Base-by-base conservation (phyloP, 1,140 invertebrate genomes). In the Eupeodes corollae region DNA sequence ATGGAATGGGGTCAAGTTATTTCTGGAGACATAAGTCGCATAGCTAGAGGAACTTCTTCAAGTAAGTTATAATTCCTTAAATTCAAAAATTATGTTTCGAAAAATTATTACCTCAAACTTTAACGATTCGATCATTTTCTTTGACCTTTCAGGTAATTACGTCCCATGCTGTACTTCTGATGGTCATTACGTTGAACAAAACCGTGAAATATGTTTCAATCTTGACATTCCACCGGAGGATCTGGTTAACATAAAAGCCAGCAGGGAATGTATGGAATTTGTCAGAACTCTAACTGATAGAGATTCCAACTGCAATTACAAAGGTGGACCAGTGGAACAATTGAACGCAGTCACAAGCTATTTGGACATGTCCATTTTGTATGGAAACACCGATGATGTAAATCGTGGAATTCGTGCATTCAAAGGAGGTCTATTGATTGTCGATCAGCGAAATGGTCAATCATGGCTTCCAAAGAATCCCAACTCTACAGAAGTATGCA, bases 1-100 rank as follows among this genome's bases (percentile, higher is more conserved):
- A 89, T 90, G 80, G 84, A 90, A 52, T 91, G 82, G 77, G 88
- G 87, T 9, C 88, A 91, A 67, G 83, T 91, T 44, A 80, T 91
- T 21, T 86, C 86, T 6, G 88, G 91, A 62, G 88, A 92, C 57
- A 86, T 90, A 81, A 83, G 79, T 40, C 72, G 86, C 65, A 78
- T 81, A 34, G 80, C 80, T 47, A 81, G 80, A 19, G 74, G 76
- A 40, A 81, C 83, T 8, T 83, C 86, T 68, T 77, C 79, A 18
- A 81, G 84, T 86, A 73, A 76, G 79, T 74, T 26, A 26, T n/a
- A n/a, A n/a, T n/a, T n/a, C n/a, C n/a, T n/a, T n/a, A n/a, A n/a
- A n/a, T n/a, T n/a, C n/a, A n/a, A n/a, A n/a, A n/a, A n/a, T n/a
- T n/a, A n/a, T n/a, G n/a, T n/a, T n/a, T n/a, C n/a, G n/a, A n/a